phyloP scores from a whole-genome alignment of 2,888 invertebrate species.

The Eristalis intricaria region DNA sequence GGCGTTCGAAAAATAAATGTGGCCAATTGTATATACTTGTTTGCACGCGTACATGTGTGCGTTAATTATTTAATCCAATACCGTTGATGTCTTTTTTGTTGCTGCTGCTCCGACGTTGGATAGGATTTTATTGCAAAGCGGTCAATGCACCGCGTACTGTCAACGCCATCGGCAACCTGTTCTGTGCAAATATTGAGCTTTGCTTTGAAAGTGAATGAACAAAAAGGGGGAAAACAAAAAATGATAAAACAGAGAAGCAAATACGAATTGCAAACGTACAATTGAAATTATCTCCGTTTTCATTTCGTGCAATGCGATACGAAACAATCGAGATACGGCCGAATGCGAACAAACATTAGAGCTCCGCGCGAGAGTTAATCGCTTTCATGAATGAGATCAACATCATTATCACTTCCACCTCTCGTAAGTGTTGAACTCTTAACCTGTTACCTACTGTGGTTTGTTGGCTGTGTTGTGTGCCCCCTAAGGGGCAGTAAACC shows the following conservation, averaged over 20 bases:
- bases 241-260: conserved; percentile 1
- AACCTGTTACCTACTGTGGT: neutral
- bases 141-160: conserved; percentile 65
- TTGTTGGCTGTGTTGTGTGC: neutral
- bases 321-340: neutral
- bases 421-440: neutral
- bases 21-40: neutral
- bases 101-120: conserved; percentile 9
- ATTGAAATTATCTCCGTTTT: conserved; percentile 7
- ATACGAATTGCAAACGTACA: conserved; percentile 3
- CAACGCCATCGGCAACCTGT: conserved; percentile 62
- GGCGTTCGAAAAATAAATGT: neutral
- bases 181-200: conserved; percentile 63
- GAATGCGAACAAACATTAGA: conserved; percentile 12
- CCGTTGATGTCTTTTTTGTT: neutral
- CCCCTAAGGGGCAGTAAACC: conserved; percentile 19
- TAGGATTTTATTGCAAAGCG: conserved; percentile 31
- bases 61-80: conserved; percentile 49
- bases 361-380: neutral
- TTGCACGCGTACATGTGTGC: conserved; percentile 15
- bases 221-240: conserved; percentile 7
- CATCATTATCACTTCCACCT: conserved; percentile 4
- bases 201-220: conserved; percentile 47
- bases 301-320: conserved; percentile 7
- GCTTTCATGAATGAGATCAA: neutral